Base-by-base conservation (phyloP, 2,113 vertebrate species). In the Smithornis capensis region DNA sequence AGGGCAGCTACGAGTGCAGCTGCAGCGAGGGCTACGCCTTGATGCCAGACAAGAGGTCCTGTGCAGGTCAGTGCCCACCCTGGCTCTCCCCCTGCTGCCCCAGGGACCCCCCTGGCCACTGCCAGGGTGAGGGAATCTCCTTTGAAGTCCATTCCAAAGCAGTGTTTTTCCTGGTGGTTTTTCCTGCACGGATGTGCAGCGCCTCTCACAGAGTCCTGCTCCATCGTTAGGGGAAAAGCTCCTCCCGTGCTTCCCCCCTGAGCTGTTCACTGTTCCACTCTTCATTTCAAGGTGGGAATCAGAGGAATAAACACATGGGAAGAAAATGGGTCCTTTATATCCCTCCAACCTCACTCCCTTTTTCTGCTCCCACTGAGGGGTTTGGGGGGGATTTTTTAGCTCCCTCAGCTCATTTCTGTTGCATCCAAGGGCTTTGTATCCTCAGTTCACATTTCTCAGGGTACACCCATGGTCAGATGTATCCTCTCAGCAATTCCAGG, bases 1-100 rank as follows among this genome's bases (percentile, higher is more conserved):
- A 99, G 94, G 99, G 99, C 69, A 99, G 99, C 97, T 99, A 99
- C 11, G 98, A 98, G 86, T 99, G 99, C 95, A 98, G 98, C 98
- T 99, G 99, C 29, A 98, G 98, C 1, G 98, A 98, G 12, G 99
- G 99, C 53, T 99, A 99, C 0, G 98, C 98, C 0, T 97, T 99
- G 37, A 99, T 99, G 99, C 98, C 99, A 0, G 98, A 99, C 90
- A 98, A 99, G 95, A 98, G 98, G 70, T 98, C 98, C 0, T 99
- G 99, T 38, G 94, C 98, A 96, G 99, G 99, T 99, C 94, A 97
- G 80, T 27, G 8, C 21, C 10, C 38, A 33, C 44, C 68, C 29
- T 3, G 47, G 19, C 50, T 37, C 17, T 8, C 0, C 0, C 1
- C 35, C 1, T 19, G 19, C 37, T 53, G 27, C 23, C 62, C 49